Conservation (phyloP, 2,797 vertebrate species). For the Trichosurus vulpecula region DNA sequence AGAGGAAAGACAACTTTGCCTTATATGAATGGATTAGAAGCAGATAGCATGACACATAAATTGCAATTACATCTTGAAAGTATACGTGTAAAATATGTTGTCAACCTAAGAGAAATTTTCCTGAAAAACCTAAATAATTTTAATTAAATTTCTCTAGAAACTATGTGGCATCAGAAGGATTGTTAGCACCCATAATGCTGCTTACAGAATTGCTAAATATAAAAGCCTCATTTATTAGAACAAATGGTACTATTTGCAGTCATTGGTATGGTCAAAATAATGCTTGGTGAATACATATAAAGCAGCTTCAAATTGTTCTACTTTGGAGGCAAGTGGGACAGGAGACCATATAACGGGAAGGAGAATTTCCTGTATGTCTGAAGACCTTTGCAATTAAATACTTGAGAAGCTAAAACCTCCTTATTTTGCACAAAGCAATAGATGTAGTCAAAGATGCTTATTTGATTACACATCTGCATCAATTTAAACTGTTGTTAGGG, state of each 20-base stretch:
- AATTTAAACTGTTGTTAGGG: neutral
- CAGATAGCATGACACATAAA: neutral
- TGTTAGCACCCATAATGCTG: neutral
- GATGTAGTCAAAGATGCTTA: neutral
- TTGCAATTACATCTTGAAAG: neutral
- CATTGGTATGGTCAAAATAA: neutral
- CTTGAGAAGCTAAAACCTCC: neutral
- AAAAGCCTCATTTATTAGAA: neutral
- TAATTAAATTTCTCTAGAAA: neutral
- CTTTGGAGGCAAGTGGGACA: neutral
- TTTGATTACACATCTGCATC: no score
- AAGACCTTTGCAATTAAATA: neutral
- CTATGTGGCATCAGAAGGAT: neutral
- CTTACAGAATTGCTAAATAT: neutral
- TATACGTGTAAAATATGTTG: neutral
- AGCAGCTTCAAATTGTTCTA: no score
- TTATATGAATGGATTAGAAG: neutral
- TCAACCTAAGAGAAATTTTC: neutral
- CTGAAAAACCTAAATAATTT: neutral
- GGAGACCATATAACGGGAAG: neutral
- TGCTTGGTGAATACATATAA: neutral
- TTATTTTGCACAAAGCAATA: neutral
- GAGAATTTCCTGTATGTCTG: neutral
- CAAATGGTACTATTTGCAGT: neutral
- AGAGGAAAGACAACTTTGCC: neutral